Percentiles rank a stretch among this genome's conserved stretches.
Conservation (phyloP, 2,888 invertebrate genomes). For the Tuta absoluta region DNA sequence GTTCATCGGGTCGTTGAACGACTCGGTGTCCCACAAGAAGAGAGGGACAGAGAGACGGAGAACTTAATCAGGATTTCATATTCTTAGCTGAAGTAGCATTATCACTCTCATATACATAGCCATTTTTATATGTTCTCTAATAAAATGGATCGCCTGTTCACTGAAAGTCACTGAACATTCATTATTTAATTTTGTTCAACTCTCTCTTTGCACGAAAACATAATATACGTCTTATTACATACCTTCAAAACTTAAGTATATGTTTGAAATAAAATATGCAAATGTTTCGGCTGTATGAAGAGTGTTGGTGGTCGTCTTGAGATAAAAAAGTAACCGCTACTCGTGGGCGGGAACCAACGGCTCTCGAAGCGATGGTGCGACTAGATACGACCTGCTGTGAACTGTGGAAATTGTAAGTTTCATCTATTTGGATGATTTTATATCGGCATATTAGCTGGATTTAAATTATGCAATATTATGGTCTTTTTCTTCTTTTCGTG, state of each 20-base stretch:
- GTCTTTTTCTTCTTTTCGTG: too few relatives aligned
- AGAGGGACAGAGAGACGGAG: too few relatives aligned
- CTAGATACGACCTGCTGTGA: constrained; percentile 14
- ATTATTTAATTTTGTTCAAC: too few relatives aligned
- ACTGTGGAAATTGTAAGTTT: background rate
- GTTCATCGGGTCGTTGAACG: too few relatives aligned
- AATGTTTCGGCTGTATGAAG: constrained; percentile 38
- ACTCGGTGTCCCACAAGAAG: too few relatives aligned
- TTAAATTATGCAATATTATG: too few relatives aligned
- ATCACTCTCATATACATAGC: too few relatives aligned
- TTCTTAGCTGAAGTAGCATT: too few relatives aligned
- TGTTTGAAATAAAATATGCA: constrained; percentile 48
- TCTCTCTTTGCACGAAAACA: background rate
- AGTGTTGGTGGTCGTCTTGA: constrained; percentile 40
- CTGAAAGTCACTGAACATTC: background rate
- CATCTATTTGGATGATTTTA: background rate
- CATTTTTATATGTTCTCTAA: too few relatives aligned
- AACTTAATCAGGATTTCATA: too few relatives aligned
- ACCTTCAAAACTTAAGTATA: constrained; percentile 36
- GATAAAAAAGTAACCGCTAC: constrained; percentile 41
- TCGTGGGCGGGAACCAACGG: constrained; percentile 30
- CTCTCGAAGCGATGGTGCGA: constrained; percentile 9
- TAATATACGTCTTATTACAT: constrained; percentile 8
- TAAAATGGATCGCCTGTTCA: background rate
- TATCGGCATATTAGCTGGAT: too few relatives aligned